These are phyloP conservation scores for Altica lythri DNA, from an alignment of 2,888 invertebrate species.

Conservation along the genomic window DNA sequence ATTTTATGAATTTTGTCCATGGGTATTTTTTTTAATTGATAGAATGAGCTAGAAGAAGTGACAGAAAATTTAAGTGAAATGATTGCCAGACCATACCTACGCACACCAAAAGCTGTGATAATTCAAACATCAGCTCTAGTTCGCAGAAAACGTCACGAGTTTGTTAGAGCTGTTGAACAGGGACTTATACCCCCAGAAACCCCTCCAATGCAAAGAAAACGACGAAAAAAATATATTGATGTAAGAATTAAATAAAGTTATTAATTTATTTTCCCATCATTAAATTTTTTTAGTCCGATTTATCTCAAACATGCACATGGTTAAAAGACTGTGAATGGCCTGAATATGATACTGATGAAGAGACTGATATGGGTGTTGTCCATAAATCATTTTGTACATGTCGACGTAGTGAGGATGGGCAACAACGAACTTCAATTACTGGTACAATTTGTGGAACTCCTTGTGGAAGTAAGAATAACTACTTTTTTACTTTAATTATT, in stretches of 20 bases:
- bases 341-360: constrained; percentile 62
- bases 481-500: not conserved
- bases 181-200: constrained; percentile 64
- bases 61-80: constrained; percentile 69
- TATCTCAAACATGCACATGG: constrained; percentile 59
- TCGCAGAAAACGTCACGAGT: constrained; percentile 66
- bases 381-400: constrained; percentile 45
- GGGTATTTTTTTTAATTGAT: constrained; percentile 34
- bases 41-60: constrained; percentile 70
- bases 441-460: constrained; percentile 56
- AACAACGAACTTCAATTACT: no score
- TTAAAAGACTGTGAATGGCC: constrained; percentile 66
- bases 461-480: constrained; percentile 49
- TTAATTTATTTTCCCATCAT: no score
- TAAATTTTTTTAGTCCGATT: constrained; percentile 51
- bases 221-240: constrained; percentile 58
- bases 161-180: constrained; percentile 65
- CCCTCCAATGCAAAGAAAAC: constrained; percentile 63
- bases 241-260: constrained; percentile 53
- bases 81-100: constrained; percentile 67
- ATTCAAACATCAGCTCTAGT: constrained; percentile 65
- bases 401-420: constrained; percentile 56
- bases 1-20: not conserved
- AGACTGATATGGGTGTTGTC: constrained; percentile 45
- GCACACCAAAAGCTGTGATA: constrained; percentile 66